Evolutionary conservation across 2,888 invertebrate genomes (phyloP), one percentile per base, ranked within the genome.

Genomic region (Eucriotettix oculatus): DNA sequence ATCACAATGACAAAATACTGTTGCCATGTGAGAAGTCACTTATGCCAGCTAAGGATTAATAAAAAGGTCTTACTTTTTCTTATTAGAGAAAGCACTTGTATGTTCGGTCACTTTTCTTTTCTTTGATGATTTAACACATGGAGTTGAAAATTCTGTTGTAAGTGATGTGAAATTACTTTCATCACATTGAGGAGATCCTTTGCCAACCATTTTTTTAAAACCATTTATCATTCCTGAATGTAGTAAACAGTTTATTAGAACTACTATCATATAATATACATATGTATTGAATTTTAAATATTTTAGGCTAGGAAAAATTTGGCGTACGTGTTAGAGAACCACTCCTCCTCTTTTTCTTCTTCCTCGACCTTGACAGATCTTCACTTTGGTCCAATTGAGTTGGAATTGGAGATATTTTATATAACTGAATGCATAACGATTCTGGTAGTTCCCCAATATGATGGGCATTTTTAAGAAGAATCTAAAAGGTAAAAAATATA

Each of bases 271-370:
- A 29, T 29, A 29, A 29, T 17, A 43, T 1, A 29, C 17, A 52
- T 12, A 11, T 58, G 1, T 17, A 12, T 52, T 52, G 40, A 56
- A 9, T 14, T 5, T 2, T 2, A 42, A 42, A 56, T 10, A 16
- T 10, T 29, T n/a, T n/a, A n/a, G n/a, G n/a, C n/a, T n/a, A n/a
- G n/a, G n/a, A n/a, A n/a, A n/a, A n/a, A 54, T 42, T 16, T 42
- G 44, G 71, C 78, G 79, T 79, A 89, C 91, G 81, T 74, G 90
- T 90, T 66, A 91, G 78, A 67, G 91, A 91, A 67, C 90, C 90
- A 79, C 91, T 90, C 67, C 89, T 79, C 69, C 90, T 79, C 73
- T 90, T 88, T 73, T 89, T 90, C 70, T 85, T 83, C 69, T 78
- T 79, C 66, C 82, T 80, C 14, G n/a, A 16, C 76, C 63, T 76